These are phyloP conservation scores for Acleris laterana DNA, from an alignment of 2,888 invertebrate species.

Conservation along the genomic window DNA sequence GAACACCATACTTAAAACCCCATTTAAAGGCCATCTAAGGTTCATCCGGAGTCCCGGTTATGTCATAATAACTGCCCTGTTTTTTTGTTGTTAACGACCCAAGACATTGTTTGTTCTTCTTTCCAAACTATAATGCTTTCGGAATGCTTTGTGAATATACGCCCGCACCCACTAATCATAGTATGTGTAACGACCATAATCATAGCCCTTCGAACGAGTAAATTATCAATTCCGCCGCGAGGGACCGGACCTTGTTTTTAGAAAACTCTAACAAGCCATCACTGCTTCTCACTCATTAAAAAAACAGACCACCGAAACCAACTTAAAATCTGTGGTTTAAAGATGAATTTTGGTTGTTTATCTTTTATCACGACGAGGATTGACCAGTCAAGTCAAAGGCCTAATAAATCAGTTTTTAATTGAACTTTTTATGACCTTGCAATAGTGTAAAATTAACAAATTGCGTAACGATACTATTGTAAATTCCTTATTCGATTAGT, in stretches of 20 bases:
- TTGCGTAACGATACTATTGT: constrained; percentile 17
- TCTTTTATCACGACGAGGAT: constrained; percentile 8
- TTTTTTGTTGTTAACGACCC: constrained; percentile 79
- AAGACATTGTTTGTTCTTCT: constrained; percentile 83
- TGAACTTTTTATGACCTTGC: constrained; percentile 25
- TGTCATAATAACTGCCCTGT: constrained; percentile 69
- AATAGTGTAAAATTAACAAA: constrained; percentile 8
- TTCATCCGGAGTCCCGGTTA: constrained; percentile 56
- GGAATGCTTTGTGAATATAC: constrained; percentile 66
- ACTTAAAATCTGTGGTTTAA: constrained; percentile 47
- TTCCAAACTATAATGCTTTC: constrained; percentile 63
- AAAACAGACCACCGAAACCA: constrained; percentile 48
- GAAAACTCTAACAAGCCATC: constrained; percentile 75
- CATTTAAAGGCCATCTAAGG: constrained; percentile 54
- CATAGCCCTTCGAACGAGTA: constrained; percentile 81
- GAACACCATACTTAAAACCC: constrained; percentile 35
- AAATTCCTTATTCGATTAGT: constrained; percentile 17
- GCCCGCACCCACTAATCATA: constrained; percentile 77
- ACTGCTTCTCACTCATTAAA: constrained; percentile 56
- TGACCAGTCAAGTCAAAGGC: constrained; percentile 26
- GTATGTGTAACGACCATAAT: constrained; percentile 75
- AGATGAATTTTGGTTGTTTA: constrained; percentile 45
- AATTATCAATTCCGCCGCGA: constrained; percentile 83
- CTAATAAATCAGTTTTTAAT: constrained; percentile 37
- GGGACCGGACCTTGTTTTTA: constrained; percentile 74